Percentiles rank a stretch among this genome's conserved stretches.
Evolutionary conservation across 2,888 invertebrate species (phyloP).

Genomic region (Poecilus cupreus): DNA sequence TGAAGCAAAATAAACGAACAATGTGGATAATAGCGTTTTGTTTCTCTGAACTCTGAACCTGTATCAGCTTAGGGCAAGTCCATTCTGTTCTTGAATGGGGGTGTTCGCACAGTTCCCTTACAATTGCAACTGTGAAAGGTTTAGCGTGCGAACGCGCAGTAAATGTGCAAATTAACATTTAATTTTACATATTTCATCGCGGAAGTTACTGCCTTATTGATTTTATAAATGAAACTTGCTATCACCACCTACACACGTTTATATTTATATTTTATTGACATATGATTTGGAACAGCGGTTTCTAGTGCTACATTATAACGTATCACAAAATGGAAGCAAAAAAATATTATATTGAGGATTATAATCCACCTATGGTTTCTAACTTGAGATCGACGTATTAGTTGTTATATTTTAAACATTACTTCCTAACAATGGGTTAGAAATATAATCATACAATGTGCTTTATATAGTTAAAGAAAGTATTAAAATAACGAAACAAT

Average conservation of each 20-base stretch:
- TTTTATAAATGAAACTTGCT: slow-evolving; percentile 15
- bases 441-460: too few species aligned
- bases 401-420: too few species aligned
- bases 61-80: background rate
- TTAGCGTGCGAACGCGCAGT: slow-evolving; percentile 19
- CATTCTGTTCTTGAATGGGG: background rate
- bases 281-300: too few species aligned
- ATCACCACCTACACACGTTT: background rate
- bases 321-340: too few species aligned
- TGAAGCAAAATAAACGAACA: slow-evolving; percentile 5
- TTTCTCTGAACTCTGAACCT: background rate
- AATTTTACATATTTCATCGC: slow-evolving; percentile 48
- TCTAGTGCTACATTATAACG: too few species aligned
- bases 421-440: too few species aligned
- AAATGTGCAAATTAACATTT: slow-evolving; percentile 45
- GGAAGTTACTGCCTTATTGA: slow-evolving; percentile 15
- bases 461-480: too few species aligned
- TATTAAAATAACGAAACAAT: too few species aligned
- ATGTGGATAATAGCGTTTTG: slow-evolving; percentile 10
- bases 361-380: too few species aligned
- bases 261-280: too few species aligned
- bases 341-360: too few species aligned
- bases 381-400: too few species aligned
- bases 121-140: slow-evolving; percentile 24
- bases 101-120: background rate